Evolutionary conservation across 2,113 vertebrate species (phyloP).

Genomic region (Zosterops japonicus): DNA sequence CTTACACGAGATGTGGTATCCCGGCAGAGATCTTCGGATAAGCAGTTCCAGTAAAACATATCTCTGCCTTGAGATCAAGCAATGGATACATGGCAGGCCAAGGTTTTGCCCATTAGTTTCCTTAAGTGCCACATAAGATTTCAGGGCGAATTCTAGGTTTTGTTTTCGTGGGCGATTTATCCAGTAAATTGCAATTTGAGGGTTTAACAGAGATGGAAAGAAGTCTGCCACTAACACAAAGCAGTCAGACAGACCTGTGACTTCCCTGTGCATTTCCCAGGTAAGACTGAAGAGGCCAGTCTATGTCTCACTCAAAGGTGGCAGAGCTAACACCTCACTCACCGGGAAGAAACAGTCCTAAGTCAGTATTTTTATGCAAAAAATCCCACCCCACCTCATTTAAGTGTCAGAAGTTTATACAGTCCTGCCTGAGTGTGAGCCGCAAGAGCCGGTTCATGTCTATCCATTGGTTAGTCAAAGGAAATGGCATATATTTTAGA

Average conservation of each 20-base stretch:
- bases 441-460: background rate
- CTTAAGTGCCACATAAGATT: background rate
- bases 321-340: background rate
- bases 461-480: background rate
- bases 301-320: background rate
- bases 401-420: constrained; percentile 10
- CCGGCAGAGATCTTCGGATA: background rate
- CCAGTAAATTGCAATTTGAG: background rate
- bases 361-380: background rate
- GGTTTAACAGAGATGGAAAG: background rate
- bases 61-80: background rate
- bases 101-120: background rate
- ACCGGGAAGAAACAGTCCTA: background rate
- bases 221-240: background rate
- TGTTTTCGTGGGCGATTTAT: background rate
- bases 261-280: background rate
- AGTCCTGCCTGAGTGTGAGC: background rate
- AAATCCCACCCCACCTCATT: background rate
- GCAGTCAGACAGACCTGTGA: background rate
- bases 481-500: background rate
- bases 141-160: background rate
- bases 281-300: constrained; percentile 20
- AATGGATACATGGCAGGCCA: background rate
- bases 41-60: background rate
- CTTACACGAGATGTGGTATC: background rate